Base-by-base conservation (phyloP, 1,140 invertebrate species). In the Proales similis region DNA sequence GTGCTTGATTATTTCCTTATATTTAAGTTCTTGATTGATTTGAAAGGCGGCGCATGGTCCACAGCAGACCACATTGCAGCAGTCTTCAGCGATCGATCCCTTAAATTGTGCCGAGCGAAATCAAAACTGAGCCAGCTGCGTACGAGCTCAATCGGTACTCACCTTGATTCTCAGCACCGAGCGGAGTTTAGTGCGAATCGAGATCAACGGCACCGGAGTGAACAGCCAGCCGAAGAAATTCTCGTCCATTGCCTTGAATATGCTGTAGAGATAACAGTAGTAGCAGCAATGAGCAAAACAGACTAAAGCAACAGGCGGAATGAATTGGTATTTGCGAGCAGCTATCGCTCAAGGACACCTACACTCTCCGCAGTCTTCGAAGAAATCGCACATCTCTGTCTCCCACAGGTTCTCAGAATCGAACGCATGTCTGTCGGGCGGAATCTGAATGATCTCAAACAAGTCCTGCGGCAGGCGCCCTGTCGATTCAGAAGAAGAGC, bases 1-100 rank as follows among this genome's bases (percentile, higher is more conserved):
- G n/a, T n/a, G n/a, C n/a, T n/a, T n/a, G n/a, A 57, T 57, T 27
- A 57, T 57, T 39, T 57, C 51, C 45, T 57, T 57, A 19, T 57
- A 57, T 39, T 57, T 57, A 9, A 57, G 51, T 26, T 57, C 51
- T 57, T 57, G 51, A 39, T 57, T 57, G 5, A 57, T 57, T 57
- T 57, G 51, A 57, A 57, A 57, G 9, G 51, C 51, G 17, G 51
- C 45, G 30, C 51, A 57, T 9, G 51, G 51, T 1, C 36, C 51
- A 57, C 51, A 57, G 45, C 39, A 57, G 14, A 57, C 12, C 2
- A 57, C 51, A 20, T 57, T 36, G 30, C 51, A 57, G 26, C 51
- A 57, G 26, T 57, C 51, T n/a, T 57, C 51, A n/a, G 45, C 32
- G 4, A 57, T 42, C 11, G 51, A 57, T 17, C 51, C 51, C 51